phyloP scores from a whole-genome alignment of 2,888 invertebrate species.

The Oxyteleia sp. region DNA sequence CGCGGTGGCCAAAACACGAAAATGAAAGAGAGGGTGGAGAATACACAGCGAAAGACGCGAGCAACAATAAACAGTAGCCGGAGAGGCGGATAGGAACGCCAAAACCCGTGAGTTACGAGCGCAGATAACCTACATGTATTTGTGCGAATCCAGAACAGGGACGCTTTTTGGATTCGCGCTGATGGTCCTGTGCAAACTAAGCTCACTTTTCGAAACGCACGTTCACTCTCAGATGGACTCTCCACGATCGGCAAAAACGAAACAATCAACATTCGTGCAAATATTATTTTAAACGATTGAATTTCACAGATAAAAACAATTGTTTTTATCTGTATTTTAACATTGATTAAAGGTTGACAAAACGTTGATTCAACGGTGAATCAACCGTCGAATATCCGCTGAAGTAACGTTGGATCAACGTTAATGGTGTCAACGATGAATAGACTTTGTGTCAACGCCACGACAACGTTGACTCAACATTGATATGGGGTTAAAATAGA shows the following conservation, averaged over 20 bases:
- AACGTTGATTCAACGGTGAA: no score
- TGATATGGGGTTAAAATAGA: no score
- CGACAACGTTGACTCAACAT: no score
- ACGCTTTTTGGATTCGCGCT: constrained; percentile 50
- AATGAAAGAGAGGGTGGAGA: constrained; percentile 55
- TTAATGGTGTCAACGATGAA: no score
- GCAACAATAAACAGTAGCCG: constrained; percentile 73
- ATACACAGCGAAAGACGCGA: constrained; percentile 63
- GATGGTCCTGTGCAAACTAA: constrained; percentile 37
- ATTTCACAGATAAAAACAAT: no score
- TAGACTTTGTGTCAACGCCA: no score
- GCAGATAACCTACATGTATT: constrained; percentile 81
- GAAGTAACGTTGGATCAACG: no score
- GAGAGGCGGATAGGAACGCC: constrained; percentile 78
- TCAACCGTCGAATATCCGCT: no score
- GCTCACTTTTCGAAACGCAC: constrained; percentile 12
- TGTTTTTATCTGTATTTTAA: no score
- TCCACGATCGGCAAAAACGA: not conserved
- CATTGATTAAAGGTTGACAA: no score
- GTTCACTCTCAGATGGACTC: constrained; percentile 8
- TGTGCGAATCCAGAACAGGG: constrained; percentile 69
- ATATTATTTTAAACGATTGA: no score
- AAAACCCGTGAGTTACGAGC: constrained; percentile 80
- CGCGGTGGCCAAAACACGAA: constrained; percentile 55
- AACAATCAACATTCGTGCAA: no score